Evolutionary conservation across 2,888 invertebrate genomes (phyloP).

Genomic region (Thecophora atra): DNA sequence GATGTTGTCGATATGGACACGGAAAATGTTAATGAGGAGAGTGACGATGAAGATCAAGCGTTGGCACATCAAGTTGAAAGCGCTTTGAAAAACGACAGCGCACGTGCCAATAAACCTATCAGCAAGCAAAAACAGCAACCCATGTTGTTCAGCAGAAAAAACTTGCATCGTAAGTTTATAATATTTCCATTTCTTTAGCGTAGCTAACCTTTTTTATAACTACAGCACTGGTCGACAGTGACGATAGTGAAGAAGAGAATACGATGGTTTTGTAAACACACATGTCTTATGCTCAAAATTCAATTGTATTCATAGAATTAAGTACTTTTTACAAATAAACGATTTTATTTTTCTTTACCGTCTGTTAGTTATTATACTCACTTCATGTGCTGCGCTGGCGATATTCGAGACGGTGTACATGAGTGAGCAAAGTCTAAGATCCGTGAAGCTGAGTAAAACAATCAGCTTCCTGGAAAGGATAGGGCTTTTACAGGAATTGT

Average conservation of each 20-base stretch:
- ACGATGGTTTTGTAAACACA: slow-evolving; percentile 45
- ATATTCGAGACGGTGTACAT: no score
- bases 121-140: slow-evolving; percentile 43
- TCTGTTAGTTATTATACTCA: not conserved
- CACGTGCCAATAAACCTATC: slow-evolving; percentile 41
- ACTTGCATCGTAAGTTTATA: slow-evolving; percentile 34
- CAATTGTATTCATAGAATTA: not conserved
- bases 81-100: slow-evolving; percentile 39
- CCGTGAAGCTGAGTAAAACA: no score
- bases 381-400: no score
- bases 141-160: slow-evolving; percentile 36
- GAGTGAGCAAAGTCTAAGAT: no score
- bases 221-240: slow-evolving; percentile 42
- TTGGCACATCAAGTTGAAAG: slow-evolving; percentile 45
- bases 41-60: slow-evolving; percentile 41
- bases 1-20: slow-evolving; percentile 44
- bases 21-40: slow-evolving; percentile 38
- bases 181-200: not conserved
- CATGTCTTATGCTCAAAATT: no score
- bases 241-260: slow-evolving; percentile 56
- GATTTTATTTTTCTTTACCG: not conserved
- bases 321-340: slow-evolving; percentile 27
- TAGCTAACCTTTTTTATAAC: slow-evolving; percentile 16
- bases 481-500: no score
- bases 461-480: no score